Conservation (phyloP, 2,113 vertebrate genomes). For the Camelus dromedarius region DNA sequence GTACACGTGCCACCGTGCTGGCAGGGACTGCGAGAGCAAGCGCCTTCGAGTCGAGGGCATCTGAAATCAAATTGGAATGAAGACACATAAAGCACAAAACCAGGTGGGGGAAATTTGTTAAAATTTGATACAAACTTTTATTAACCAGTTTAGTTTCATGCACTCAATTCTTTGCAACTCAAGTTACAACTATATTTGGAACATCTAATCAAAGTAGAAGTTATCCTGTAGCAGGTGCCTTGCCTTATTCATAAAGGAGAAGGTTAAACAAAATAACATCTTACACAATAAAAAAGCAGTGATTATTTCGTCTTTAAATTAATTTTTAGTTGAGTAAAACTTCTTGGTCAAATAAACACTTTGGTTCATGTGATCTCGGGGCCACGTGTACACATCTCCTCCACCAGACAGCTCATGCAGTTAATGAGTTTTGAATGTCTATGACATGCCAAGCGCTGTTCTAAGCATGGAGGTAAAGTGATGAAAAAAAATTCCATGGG, state of each 20-base stretch:
- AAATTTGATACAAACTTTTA: neutral
- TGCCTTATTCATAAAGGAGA: neutral
- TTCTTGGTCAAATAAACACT: neutral
- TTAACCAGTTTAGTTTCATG: neutral
- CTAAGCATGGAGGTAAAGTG: neutral
- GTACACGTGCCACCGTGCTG: slow-evolving; percentile 95
- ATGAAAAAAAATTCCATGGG: neutral
- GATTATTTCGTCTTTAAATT: neutral
- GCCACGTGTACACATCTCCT: rapidly evolving
- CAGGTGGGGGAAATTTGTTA: neutral
- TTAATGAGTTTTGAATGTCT: neutral
- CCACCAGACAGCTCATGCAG: neutral
- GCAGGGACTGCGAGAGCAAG: slow-evolving; percentile 92
- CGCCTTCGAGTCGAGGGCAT: slow-evolving; percentile 96
- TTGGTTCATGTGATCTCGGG: neutral
- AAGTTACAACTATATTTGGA: neutral
- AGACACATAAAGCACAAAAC: neutral
- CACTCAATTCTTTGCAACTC: neutral
- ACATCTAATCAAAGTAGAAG: neutral
- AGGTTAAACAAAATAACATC: neutral
- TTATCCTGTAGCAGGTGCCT: neutral
- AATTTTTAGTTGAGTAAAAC: neutral
- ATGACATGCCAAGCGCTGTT: neutral
- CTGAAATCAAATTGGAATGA: slow-evolving; percentile 85
- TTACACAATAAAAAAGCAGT: neutral